A percentile compares a stretch with the other conserved stretches of the same genome.
Conservation (phyloP, 92 coral and sea anemone genomes). For the Anthopleura xanthogrammica region DNA sequence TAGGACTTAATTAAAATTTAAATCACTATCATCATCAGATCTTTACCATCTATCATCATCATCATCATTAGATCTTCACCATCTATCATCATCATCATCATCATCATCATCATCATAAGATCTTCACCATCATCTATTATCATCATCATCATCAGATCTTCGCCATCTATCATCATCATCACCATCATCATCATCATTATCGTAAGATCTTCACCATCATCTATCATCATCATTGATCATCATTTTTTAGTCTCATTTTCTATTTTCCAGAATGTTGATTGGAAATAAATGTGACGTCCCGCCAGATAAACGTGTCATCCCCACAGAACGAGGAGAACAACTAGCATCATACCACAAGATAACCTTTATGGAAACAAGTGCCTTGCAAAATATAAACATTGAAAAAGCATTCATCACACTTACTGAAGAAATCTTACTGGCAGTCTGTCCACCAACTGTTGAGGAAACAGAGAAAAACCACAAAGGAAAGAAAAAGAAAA, state of each 20-base stretch:
- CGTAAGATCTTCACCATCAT: no score
- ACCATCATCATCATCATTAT: no score
- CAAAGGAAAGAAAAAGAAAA: constrained; percentile 75
- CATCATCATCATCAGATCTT: no score
- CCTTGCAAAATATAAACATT: constrained; percentile 76
- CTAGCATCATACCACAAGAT: constrained; percentile 70
- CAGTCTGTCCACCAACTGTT: constrained; percentile 90
- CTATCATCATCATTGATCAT: background rate
- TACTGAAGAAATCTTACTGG: constrained; percentile 85
- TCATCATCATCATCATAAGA: no score
- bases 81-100: no score
- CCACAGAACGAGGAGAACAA: constrained; percentile 80
- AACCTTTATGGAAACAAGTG: constrained; percentile 84
- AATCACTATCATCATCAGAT: no score
- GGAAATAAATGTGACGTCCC: constrained; percentile 90
- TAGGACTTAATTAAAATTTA: no score
- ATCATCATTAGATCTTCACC: background rate
- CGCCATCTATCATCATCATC: no score
- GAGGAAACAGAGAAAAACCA: constrained; percentile 76
- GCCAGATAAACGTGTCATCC: constrained; percentile 59
- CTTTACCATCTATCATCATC: background rate
- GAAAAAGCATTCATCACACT: constrained; percentile 79
- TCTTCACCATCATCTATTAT: no score
- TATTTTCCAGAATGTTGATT: constrained; percentile 51
- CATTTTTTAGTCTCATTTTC: background rate